A percentile compares a stretch with the other conserved stretches of the same genome.
phyloP scores from a whole-genome alignment of 2,113 vertebrate species.

The Crotalus tigris region DNA sequence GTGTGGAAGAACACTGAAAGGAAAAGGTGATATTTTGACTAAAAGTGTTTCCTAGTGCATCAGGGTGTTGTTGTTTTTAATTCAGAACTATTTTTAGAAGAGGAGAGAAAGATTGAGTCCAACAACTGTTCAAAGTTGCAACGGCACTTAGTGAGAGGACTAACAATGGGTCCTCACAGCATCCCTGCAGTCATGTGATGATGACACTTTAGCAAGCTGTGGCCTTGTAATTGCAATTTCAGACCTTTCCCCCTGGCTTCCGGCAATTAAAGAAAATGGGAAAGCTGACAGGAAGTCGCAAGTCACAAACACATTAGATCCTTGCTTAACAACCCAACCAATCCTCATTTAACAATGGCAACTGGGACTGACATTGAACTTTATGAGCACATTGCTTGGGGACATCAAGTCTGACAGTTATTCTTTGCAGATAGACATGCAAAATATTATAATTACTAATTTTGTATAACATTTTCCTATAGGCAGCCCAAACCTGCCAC shows the following conservation, averaged over 20 bases:
- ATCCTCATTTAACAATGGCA: neutral
- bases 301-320: neutral
- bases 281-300: neutral
- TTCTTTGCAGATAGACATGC: neutral
- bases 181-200: neutral
- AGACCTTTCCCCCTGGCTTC: neutral
- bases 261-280: neutral
- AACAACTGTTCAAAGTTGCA: neutral
- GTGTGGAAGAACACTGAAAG: neutral
- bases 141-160: neutral
- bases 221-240: neutral
- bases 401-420: neutral
- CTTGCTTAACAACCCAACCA: neutral
- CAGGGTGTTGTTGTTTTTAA: neutral
- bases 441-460: neutral
- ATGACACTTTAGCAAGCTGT: neutral
- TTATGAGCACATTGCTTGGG: neutral
- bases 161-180: neutral
- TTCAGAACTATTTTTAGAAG: neutral
- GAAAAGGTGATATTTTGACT: constrained; percentile 17
- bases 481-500: neutral
- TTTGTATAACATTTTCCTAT: neutral
- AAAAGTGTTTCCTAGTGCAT: constrained; percentile 2
- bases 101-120: neutral
- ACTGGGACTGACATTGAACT: neutral